Percentiles rank a stretch among this genome's conserved stretches.
Conservation (phyloP, 2,797 vertebrate species). For the Notoglanidium macrostoma region DNA sequence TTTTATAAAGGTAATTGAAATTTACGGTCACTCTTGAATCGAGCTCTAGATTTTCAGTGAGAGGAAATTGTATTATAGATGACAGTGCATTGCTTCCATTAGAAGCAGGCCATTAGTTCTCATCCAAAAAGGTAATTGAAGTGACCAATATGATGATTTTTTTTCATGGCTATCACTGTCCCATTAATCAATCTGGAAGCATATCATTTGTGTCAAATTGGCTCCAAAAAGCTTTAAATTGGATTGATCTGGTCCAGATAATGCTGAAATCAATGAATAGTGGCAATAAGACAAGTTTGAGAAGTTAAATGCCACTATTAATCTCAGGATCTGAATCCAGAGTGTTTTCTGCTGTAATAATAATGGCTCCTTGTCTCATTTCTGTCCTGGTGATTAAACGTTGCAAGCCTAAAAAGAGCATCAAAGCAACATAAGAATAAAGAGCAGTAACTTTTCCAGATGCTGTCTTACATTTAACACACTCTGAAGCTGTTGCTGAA, state of each 20-base stretch:
- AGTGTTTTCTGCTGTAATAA: slow-evolving; percentile 59
- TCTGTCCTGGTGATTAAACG: slow-evolving; percentile 25
- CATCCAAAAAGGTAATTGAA: slow-evolving; percentile 79
- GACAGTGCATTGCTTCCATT: slow-evolving; percentile 78
- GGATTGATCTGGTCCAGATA: slow-evolving; percentile 78
- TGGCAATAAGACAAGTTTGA: slow-evolving; percentile 76
- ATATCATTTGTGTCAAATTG: slow-evolving; percentile 70
- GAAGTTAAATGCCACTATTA: slow-evolving; percentile 71
- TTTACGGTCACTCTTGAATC: slow-evolving; percentile 82
- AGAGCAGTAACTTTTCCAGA: slow-evolving; percentile 39
- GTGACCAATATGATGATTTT: slow-evolving; percentile 75
- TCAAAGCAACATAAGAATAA: slow-evolving; percentile 34
- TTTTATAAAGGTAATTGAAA: slow-evolving; percentile 83
- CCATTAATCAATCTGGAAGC: slow-evolving; percentile 74
- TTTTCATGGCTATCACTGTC: slow-evolving; percentile 76
- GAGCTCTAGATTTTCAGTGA: slow-evolving; percentile 72
- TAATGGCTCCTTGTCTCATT: slow-evolving; percentile 43
- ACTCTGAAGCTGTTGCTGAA: slow-evolving; percentile 16
- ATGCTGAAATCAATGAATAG: slow-evolving; percentile 78
- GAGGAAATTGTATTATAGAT: slow-evolving; percentile 80
- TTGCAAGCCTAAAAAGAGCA: slow-evolving; percentile 33
- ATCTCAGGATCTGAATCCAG: slow-evolving; percentile 71
- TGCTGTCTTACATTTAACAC: slow-evolving; percentile 23
- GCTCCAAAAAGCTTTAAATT: slow-evolving; percentile 75
- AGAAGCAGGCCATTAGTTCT: slow-evolving; percentile 82